phyloP scores from a whole-genome alignment of 2,113 vertebrate species.

The Melanostigma gelatinosum region DNA sequence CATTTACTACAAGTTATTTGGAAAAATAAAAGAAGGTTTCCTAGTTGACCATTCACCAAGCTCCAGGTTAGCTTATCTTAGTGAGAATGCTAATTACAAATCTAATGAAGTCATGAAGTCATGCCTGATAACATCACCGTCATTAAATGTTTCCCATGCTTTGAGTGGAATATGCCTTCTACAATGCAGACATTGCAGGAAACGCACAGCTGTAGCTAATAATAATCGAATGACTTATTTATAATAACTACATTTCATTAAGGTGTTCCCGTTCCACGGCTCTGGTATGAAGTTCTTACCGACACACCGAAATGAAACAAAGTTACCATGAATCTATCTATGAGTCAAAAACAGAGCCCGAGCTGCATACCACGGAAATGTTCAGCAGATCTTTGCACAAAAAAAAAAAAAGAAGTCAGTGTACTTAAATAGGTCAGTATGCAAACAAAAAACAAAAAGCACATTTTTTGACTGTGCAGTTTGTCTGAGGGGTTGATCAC shows the following conservation, averaged over 20 bases:
- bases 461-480: not conserved
- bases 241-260: not conserved
- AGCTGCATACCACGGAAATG: not conserved
- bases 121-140: not conserved
- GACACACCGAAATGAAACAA: not conserved
- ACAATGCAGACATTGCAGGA: not conserved
- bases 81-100: too few relatives aligned
- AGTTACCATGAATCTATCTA: not conserved
- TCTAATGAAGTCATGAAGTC: not conserved
- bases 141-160: not conserved
- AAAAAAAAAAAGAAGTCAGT: not conserved
- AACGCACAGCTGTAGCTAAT: not conserved
- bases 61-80: not conserved
- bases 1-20: not conserved
- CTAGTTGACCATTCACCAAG: not conserved
- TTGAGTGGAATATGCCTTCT: not conserved
- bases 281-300: not conserved
- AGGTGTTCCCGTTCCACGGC: not conserved
- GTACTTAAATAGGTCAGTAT: not conserved
- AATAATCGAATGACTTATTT: not conserved
- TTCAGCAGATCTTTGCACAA: not conserved
- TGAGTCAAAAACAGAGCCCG: not conserved
- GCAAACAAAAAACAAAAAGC: not conserved
- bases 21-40: not conserved
- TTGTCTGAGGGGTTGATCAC: not conserved